Conservation (phyloP, 2,888 invertebrate genomes). For the Silvanus unidentatus region DNA sequence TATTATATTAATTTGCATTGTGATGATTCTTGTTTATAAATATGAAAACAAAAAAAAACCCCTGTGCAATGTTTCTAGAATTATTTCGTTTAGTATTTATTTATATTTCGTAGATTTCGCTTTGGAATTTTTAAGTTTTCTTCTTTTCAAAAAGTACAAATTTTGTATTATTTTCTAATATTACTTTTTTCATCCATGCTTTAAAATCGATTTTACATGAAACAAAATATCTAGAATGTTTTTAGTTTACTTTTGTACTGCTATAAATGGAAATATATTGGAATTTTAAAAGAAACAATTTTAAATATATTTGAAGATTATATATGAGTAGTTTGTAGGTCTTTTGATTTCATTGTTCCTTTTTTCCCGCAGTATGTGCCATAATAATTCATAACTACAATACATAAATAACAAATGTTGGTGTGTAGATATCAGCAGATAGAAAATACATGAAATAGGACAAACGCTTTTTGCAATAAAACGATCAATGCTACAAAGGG, state of each 20-base stretch:
- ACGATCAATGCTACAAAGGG: no score
- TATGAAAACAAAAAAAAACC: no score
- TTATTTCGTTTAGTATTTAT: conserved; percentile 9
- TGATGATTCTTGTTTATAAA: background rate
- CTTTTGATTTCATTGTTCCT: background rate
- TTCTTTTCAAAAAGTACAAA: conserved; percentile 2
- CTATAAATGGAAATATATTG: conserved; percentile 26
- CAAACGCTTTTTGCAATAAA: no score
- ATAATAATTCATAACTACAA: no score
- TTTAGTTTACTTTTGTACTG: conserved; percentile 25
- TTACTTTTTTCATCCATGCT: background rate
- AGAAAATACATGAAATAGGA: no score
- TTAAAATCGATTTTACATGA: background rate
- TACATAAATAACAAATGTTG: no score
- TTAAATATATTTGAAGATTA: conserved; percentile 13
- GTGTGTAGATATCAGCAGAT: no score
- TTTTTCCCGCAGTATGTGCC: no score
- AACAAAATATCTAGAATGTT: conserved; percentile 27
- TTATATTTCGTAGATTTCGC: background rate
- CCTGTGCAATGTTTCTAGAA: conserved; percentile 6
- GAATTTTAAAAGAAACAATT: conserved; percentile 22
- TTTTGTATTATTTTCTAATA: conserved; percentile 4
- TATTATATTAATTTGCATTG: conserved; percentile 10
- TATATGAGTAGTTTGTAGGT: conserved; percentile 13
- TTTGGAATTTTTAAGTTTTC: conserved; percentile 1